Percentiles rank a stretch among this genome's conserved stretches.
These are phyloP conservation scores for Cepphus grylle DNA, from an alignment of 2,113 vertebrate species.

Conservation along the genomic window DNA sequence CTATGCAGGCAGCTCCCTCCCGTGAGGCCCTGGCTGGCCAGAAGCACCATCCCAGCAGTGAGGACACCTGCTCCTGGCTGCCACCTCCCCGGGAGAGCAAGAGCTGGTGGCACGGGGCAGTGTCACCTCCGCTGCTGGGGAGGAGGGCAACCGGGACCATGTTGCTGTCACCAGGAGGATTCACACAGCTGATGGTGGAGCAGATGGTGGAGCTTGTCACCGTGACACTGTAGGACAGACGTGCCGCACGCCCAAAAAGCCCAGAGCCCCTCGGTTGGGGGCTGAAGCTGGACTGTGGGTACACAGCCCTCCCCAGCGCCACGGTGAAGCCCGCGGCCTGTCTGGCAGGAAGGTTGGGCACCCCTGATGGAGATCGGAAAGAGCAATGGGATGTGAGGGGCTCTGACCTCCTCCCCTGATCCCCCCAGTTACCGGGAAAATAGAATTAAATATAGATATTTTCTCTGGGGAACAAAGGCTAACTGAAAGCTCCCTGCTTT, in stretches of 20 bases:
- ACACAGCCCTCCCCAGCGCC: not conserved
- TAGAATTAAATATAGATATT: not conserved
- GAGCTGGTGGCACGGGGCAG: not conserved
- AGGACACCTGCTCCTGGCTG: not conserved
- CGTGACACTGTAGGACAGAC: not conserved
- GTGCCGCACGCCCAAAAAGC: not conserved
- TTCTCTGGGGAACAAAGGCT: not conserved
- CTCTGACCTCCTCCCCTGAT: not conserved
- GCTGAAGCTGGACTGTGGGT: not conserved
- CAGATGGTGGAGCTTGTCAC: not conserved
- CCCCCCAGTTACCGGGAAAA: not conserved
- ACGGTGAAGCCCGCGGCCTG: not conserved
- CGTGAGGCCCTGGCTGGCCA: not conserved
- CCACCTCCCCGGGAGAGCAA: not conserved
- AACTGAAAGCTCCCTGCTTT: not conserved
- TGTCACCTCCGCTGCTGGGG: not conserved
- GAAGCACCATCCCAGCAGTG: not conserved
- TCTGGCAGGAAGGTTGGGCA: not conserved
- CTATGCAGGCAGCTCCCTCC: not conserved
- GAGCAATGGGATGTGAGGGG: not conserved
- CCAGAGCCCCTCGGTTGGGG: not conserved
- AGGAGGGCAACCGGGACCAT: rapidly evolving
- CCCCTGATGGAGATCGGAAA: not conserved
- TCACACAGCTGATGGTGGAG: not conserved
- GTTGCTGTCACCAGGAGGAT: not conserved